Evolutionary conservation across 2,888 invertebrate species (phyloP).

Genomic region (Clunio marinus): DNA sequence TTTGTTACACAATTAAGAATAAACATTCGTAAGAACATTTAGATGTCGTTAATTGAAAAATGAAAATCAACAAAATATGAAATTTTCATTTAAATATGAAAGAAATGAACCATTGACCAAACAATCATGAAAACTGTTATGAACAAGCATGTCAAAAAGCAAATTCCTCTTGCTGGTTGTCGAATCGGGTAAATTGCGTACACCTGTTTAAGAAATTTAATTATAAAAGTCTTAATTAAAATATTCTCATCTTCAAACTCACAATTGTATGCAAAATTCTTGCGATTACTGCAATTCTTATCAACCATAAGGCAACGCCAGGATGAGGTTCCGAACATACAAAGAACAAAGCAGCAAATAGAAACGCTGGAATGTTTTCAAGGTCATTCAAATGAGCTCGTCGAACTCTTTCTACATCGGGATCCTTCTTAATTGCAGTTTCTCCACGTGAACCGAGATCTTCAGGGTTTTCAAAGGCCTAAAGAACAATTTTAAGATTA

Average conservation of each 20-base stretch:
- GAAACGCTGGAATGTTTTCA: constrained; percentile 57
- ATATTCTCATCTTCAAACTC: not conserved
- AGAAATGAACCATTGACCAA: constrained; percentile 41
- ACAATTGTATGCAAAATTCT: constrained; percentile 51
- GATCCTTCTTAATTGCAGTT: constrained; percentile 7
- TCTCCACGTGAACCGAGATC: not conserved
- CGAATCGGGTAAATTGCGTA: constrained; percentile 53
- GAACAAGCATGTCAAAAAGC: constrained; percentile 49
- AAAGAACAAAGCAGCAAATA: constrained; percentile 53
- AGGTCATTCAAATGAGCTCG: constrained; percentile 59
- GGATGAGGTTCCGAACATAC: constrained; percentile 52
- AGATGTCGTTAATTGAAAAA: too few relatives aligned
- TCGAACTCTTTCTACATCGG: constrained; percentile 17
- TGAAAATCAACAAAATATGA: not conserved
- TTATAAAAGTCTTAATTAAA: not conserved
- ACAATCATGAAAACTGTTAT: constrained; percentile 52
- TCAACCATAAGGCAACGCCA: constrained; percentile 51
- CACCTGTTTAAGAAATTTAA: constrained; percentile 40
- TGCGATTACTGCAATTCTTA: constrained; percentile 44
- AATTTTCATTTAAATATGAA: not conserved
- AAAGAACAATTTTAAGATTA: not conserved
- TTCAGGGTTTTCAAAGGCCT: constrained; percentile 34
- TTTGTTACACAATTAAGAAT: too few relatives aligned
- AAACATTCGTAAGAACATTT: too few relatives aligned
- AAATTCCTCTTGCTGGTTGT: constrained; percentile 53